Evolutionary conservation across 2,888 invertebrate species (phyloP), one percentile per base, ranked within the genome.

Genomic region (Augochlorella aurata): DNA sequence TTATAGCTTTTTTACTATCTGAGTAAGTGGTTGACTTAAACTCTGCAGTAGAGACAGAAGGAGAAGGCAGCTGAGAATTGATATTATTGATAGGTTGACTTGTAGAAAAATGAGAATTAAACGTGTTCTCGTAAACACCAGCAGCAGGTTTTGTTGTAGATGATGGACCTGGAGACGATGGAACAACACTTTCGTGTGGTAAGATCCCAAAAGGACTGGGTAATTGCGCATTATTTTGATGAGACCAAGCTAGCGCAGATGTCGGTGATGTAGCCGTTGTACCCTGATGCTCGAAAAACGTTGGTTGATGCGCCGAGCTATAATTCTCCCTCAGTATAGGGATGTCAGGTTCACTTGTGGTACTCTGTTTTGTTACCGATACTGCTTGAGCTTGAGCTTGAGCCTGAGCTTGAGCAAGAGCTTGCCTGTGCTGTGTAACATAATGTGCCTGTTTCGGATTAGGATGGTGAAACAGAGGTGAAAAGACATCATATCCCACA

Each of bases 401-500:
- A 83, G 95, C 95, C 94, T 97, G 96, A 54, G 93, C 92, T 89
- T 94, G 93, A 84, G 95, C 95, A 92, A 96, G 94, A 83, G 95
- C 95, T 94, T 97, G 96, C 82, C 96, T 94, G 92, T 97, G 96
- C 92, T 96, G 96, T 93, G 95, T 94, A 93, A 96, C 96, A 92
- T 96, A 96, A 92, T 96, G 96, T 85, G 96, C 96, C 89, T 96
- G 96, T 93, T 97, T 97, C 16, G 96, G 95, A 87, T 96, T 96
- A 5, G 94, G 90, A 94, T 97, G 97, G 93, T 97, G 97, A 94
- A 97, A 97, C 84, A 97, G 94, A 83, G 97, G 97, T 87, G 97
- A 96, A 92, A 97, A 97, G 79, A 97, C 97, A 93, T 97, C 97
- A 94, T 97, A 97, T 89, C 96, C 96, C 81, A 97, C 97, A 58